These are phyloP conservation scores for Oreonectes daqikongensis DNA, from an alignment of 2,797 vertebrate genomes.

Conservation along the genomic window DNA sequence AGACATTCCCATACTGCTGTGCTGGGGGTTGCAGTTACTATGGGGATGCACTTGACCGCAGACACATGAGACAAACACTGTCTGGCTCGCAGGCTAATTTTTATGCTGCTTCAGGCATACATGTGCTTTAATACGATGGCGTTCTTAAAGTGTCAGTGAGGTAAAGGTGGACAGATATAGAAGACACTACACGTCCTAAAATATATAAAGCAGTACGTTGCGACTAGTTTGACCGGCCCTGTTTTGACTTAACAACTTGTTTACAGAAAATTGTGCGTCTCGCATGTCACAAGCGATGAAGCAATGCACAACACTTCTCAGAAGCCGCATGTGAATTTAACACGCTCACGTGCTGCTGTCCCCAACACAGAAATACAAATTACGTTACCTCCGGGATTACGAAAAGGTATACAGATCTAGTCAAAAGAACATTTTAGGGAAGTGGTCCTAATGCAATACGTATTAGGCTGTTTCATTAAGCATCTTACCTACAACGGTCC, in stretches of 20 bases:
- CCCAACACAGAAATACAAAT: conserved; percentile 7
- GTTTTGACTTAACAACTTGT: conserved; percentile 46
- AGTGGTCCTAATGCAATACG: neutral
- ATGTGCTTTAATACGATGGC: conserved; percentile 6
- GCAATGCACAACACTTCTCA: conserved; percentile 53
- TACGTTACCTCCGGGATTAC: conserved; percentile 16
- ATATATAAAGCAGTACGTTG: neutral
- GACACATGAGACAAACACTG: conserved; percentile 64
- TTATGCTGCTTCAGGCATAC: conserved; percentile 7
- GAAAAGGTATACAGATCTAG: neutral
- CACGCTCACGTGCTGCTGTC: neutral
- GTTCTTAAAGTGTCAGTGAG: neutral
- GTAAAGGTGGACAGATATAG: neutral
- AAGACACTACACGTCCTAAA: neutral
- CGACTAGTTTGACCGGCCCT: neutral
- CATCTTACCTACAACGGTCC: conserved; percentile 91
- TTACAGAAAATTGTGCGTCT: conserved; percentile 56
- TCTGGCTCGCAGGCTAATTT: conserved; percentile 60
- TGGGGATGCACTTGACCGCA: conserved; percentile 67
- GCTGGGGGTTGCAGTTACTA: conserved; percentile 62
- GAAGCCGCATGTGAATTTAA: conserved; percentile 41
- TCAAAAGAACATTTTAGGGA: neutral
- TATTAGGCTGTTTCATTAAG: neutral
- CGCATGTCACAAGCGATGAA: conserved; percentile 59
- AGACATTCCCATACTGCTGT: conserved; percentile 54